A percentile compares a stretch with the other conserved stretches of the same genome.
Conservation (phyloP, 1,140 invertebrate species). For the Anoplolepis gracilipes region DNA sequence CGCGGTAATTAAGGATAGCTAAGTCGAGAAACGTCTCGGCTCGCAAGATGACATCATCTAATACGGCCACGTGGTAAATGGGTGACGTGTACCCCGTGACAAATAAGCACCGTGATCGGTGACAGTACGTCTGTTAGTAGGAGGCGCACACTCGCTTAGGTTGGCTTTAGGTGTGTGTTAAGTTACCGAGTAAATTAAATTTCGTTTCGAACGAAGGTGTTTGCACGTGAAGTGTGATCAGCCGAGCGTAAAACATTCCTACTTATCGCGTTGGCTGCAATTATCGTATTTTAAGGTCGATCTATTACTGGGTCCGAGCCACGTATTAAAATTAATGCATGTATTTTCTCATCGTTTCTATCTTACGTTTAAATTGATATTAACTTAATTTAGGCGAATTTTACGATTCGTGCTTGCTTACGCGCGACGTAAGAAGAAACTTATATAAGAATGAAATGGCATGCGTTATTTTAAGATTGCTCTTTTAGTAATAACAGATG, state of each 20-base stretch:
- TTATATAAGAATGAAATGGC: neutral
- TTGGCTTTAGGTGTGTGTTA: conserved; percentile 11
- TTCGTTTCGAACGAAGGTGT: neutral
- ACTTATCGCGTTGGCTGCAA: conserved; percentile 14
- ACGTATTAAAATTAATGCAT: conserved; percentile 5
- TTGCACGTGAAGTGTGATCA: conserved; percentile 3
- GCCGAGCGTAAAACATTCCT: conserved; percentile 6
- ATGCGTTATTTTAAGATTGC: neutral
- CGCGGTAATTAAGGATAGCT: conserved; percentile 47
- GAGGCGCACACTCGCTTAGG: neutral
- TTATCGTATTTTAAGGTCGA: conserved; percentile 34
- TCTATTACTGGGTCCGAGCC: neutral
- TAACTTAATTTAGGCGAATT: neutral
- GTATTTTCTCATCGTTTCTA: conserved; percentile 23
- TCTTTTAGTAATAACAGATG: neutral
- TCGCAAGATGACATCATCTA: conserved; percentile 54
- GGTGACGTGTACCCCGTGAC: conserved; percentile 30
- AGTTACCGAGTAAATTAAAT: conserved; percentile 46
- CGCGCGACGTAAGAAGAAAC: too few species aligned
- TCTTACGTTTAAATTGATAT: conserved; percentile 1
- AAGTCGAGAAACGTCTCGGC: conserved; percentile 32
- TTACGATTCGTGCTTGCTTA: neutral
- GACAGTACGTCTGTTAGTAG: neutral
- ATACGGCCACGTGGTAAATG: conserved; percentile 47
- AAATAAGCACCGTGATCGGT: conserved; percentile 30